Conservation (phyloP, 2,888 invertebrate species). For the Doris montereyensis region DNA sequence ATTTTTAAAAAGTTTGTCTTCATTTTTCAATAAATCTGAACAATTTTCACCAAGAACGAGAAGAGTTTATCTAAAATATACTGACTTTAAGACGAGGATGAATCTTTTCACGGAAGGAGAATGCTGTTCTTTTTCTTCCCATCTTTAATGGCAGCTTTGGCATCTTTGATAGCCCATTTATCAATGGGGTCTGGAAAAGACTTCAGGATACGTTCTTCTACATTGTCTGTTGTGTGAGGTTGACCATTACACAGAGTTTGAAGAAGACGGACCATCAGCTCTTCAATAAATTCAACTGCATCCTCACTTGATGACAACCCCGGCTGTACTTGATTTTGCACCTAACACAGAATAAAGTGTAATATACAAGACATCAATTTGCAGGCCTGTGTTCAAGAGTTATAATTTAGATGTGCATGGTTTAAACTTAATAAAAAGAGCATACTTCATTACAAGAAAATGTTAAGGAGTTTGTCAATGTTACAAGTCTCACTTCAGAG, state of each 20-base stretch:
- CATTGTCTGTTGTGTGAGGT: constrained; percentile 77
- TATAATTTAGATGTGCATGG: too few relatives aligned
- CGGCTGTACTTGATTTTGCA: constrained; percentile 80
- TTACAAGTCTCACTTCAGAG: too few relatives aligned
- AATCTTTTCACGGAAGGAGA: constrained; percentile 87
- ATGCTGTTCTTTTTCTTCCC: constrained; percentile 78
- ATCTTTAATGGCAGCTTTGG: constrained; percentile 86
- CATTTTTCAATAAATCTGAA: neutral
- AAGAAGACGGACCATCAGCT: constrained; percentile 87
- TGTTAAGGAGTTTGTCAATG: too few relatives aligned
- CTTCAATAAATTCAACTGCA: constrained; percentile 93
- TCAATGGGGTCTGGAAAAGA: constrained; percentile 97
- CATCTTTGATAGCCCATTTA: constrained; percentile 92
- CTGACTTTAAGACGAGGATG: constrained; percentile 83
- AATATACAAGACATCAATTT: too few relatives aligned
- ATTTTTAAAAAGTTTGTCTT: too few relatives aligned
- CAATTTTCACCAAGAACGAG: neutral
- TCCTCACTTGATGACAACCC: constrained; percentile 80
- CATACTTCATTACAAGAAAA: too few relatives aligned
- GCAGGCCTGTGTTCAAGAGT: too few relatives aligned
- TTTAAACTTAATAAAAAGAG: too few relatives aligned
- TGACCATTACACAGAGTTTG: constrained; percentile 85
- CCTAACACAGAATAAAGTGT: too few relatives aligned
- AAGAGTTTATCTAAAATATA: too few relatives aligned
- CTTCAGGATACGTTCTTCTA: constrained; percentile 91